phyloP scores from a whole-genome alignment of 1,140 invertebrate species.

The Drosophila kurseongensis region DNA sequence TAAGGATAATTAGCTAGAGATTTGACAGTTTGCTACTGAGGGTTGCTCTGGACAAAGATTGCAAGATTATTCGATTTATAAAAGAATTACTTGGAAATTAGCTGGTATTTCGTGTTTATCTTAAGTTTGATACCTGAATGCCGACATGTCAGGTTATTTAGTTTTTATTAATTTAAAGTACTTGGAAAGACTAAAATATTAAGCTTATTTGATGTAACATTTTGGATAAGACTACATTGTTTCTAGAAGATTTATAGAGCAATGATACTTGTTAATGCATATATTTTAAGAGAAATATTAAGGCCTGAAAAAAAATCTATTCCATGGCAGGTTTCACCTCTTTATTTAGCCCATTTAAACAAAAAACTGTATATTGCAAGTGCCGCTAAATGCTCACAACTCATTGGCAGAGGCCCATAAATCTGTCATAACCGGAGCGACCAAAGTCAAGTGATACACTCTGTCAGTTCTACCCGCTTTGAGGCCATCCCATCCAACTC shows the following conservation, averaged over 20 bases:
- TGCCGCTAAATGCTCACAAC: conserved; percentile 12
- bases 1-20: conserved; percentile 31
- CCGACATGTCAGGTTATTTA: too few relatives aligned
- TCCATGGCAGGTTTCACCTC: neutral
- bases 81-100: neutral
- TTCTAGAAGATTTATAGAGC: too few relatives aligned
- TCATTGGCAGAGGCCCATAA: conserved; percentile 26
- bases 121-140: too few relatives aligned
- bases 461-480: conserved; percentile 18
- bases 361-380: neutral
- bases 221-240: too few relatives aligned
- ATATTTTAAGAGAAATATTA: too few relatives aligned
- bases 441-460: conserved; percentile 40
- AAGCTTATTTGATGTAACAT: too few relatives aligned
- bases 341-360: neutral
- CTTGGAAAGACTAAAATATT: too few relatives aligned
- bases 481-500: conserved; percentile 25
- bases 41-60: neutral
- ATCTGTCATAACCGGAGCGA: conserved; percentile 34
- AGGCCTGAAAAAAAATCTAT: neutral
- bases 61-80: neutral
- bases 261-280: too few relatives aligned
- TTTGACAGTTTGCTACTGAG: conserved; percentile 2
- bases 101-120: too few relatives aligned
- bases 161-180: too few relatives aligned